phyloP scores from a whole-genome alignment of 2,888 invertebrate genomes.

The Lithophane socia region DNA sequence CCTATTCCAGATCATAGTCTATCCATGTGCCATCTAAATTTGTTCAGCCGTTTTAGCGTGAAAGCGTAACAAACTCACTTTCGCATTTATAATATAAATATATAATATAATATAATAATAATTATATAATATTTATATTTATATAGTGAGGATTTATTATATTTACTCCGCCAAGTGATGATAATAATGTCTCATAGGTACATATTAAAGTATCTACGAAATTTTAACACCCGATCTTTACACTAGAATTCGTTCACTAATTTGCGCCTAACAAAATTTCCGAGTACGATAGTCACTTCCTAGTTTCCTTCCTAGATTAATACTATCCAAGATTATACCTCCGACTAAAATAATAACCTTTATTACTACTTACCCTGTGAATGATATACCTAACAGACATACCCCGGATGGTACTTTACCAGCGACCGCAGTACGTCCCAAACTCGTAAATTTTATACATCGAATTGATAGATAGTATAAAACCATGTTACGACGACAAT shows the following conservation, averaged over 20 bases:
- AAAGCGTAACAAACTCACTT: no score
- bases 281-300: not conserved
- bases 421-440: conserved; percentile 44
- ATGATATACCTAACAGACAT: conserved; percentile 16
- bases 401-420: conserved; percentile 27
- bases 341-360: conserved; percentile 26
- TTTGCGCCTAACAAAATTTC: not conserved
- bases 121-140: no score
- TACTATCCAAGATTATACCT: not conserved
- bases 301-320: not conserved
- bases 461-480: conserved; percentile 65
- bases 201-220: not conserved
- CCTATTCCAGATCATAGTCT: no score
- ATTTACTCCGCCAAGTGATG: no score
- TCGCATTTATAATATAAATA: no score
- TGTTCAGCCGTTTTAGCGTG: no score
- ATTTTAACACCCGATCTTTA: not conserved
- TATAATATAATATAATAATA: no score
- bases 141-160: no score
- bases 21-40: no score
- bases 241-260: not conserved
- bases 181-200: not conserved
- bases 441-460: conserved; percentile 63
- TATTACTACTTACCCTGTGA: conserved; percentile 2
- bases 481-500: conserved; percentile 65